Evolutionary conservation across 2,888 invertebrate species (phyloP).

Genomic region (Oxyscelio sp.): DNA sequence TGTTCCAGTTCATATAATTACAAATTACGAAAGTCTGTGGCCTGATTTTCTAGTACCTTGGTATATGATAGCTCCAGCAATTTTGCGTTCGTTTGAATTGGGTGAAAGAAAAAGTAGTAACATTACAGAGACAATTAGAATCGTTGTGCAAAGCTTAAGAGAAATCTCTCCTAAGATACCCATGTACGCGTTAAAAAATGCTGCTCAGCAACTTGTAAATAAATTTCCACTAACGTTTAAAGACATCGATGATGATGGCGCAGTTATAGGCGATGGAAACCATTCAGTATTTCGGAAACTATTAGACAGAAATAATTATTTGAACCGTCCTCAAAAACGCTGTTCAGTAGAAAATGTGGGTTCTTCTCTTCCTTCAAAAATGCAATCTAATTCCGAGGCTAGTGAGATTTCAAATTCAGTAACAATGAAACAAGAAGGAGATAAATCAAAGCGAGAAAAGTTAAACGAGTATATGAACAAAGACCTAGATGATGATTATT

Average conservation of each 20-base stretch:
- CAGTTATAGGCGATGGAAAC: too few relatives aligned
- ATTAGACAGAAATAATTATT: conserved; percentile 74
- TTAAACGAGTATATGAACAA: conserved; percentile 18
- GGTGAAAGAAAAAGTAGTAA: not conserved
- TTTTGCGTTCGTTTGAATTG: not conserved
- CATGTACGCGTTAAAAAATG: conserved; percentile 3
- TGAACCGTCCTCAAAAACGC: conserved; percentile 61
- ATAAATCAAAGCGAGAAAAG: not conserved
- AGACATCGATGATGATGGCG: conserved; percentile 78
- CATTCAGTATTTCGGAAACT: conserved; percentile 71
- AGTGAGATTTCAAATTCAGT: too few relatives aligned
- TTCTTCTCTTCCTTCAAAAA: too few relatives aligned
- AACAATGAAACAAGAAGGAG: too few relatives aligned
- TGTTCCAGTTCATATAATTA: not conserved
- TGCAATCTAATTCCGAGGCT: not conserved
- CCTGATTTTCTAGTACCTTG: not conserved
- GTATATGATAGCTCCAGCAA: not conserved
- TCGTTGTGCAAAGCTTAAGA: not conserved
- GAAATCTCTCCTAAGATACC: not conserved
- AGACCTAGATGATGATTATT: conserved; percentile 3
- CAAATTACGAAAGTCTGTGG: not conserved
- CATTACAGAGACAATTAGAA: not conserved
- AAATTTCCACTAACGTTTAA: conserved; percentile 16
- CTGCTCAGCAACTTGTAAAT: conserved; percentile 7
- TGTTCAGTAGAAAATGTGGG: too few relatives aligned